Conservation (phyloP, 92 coral and sea anemone genomes). For the Pocillopora meandrina region DNA sequence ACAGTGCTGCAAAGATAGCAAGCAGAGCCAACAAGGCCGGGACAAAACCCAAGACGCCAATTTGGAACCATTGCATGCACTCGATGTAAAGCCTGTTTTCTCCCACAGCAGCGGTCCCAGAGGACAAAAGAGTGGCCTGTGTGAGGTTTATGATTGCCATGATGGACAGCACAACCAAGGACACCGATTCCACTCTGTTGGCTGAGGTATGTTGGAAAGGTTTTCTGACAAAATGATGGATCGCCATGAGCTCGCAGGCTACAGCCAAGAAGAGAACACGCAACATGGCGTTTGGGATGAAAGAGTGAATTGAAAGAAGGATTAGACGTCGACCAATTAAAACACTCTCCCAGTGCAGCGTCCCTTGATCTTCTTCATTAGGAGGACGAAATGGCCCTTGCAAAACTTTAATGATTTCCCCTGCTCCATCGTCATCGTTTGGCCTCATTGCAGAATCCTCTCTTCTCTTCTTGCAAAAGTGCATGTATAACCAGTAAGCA, state of each 20-base stretch:
- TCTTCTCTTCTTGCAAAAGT: neutral
- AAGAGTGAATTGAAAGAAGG: constrained; percentile 51
- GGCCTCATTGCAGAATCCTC: neutral
- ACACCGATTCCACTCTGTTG: constrained; percentile 47
- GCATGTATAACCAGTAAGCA: constrained; percentile 32
- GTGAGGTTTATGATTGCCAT: constrained; percentile 58
- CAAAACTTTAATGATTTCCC: constrained; percentile 32
- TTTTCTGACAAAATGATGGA: constrained; percentile 50
- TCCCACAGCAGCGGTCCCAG: constrained; percentile 54
- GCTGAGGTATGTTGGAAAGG: constrained; percentile 63
- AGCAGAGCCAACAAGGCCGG: constrained; percentile 36
- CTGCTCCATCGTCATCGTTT: neutral
- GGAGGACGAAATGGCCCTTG: constrained; percentile 60
- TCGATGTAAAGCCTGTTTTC: constrained; percentile 30
- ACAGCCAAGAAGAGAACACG: constrained; percentile 54
- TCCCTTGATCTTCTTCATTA: constrained; percentile 25
- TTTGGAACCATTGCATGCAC: constrained; percentile 45
- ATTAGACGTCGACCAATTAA: constrained; percentile 71
- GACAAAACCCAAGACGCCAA: constrained; percentile 37
- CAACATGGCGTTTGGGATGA: constrained; percentile 60
- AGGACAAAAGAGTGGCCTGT: constrained; percentile 57
- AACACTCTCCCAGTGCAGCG: constrained; percentile 75
- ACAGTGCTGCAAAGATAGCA: constrained; percentile 33
- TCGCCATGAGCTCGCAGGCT: constrained; percentile 42
- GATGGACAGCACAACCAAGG: constrained; percentile 52